These are phyloP conservation scores for Eurystomus glaucurus DNA, from an alignment of 2,797 vertebrate species.

Conservation along the genomic window DNA sequence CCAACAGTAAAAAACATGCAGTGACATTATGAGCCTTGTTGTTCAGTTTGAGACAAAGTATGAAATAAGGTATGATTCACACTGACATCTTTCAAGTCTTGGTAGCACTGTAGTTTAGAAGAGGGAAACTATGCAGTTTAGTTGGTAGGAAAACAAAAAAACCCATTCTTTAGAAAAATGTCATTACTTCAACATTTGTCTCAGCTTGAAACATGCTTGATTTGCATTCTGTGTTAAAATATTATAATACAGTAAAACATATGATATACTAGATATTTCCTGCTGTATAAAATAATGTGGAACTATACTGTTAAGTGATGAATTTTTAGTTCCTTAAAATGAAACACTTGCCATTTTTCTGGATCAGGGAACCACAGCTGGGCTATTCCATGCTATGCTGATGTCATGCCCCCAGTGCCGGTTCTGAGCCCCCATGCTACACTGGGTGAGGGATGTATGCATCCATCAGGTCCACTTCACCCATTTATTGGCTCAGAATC, in stretches of 20 bases:
- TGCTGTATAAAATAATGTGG: background rate
- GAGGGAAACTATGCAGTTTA: background rate
- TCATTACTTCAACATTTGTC: background rate
- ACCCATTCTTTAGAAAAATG: background rate
- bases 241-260: background rate
- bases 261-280: background rate
- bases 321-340: background rate
- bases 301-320: background rate
- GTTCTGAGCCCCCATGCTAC: too few relatives aligned
- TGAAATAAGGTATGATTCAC: background rate
- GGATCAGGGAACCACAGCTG: too few relatives aligned
- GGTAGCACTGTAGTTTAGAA: background rate
- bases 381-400: too few relatives aligned
- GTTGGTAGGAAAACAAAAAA: background rate
- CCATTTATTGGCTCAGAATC: too few relatives aligned
- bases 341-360: background rate
- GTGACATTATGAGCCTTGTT: background rate
- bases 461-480: too few relatives aligned
- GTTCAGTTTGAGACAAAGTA: background rate
- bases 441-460: too few relatives aligned
- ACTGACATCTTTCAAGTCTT: background rate
- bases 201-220: background rate
- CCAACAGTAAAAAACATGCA: fast-evolving
- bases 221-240: background rate
- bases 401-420: too few relatives aligned